Evolutionary conservation across 2,113 vertebrate species (phyloP).

Genomic region (Odontophorus gujanensis): DNA sequence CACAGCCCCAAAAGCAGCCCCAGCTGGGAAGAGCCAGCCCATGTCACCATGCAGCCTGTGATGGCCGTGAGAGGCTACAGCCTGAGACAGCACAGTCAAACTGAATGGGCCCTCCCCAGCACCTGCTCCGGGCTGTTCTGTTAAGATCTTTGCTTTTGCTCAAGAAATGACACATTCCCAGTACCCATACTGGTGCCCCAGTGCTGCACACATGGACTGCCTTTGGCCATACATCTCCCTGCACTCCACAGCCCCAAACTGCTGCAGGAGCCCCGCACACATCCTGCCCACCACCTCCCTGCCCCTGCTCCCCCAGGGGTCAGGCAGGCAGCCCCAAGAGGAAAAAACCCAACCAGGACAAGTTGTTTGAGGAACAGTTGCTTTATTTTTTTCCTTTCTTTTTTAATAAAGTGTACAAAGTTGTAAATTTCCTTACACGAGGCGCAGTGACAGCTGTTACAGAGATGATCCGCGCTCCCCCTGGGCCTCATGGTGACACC

Average conservation of each 20-base stretch:
- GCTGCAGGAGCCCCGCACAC: background rate
- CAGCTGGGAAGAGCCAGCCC: background rate
- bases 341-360: background rate
- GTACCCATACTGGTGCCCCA: fast-evolving
- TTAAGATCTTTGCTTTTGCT: background rate
- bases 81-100: fast-evolving
- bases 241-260: background rate
- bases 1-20: background rate
- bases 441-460: conserved; percentile 56
- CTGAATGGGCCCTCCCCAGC: background rate
- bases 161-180: background rate
- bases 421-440: conserved; percentile 64
- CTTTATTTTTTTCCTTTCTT: background rate
- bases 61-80: background rate
- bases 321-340: background rate
- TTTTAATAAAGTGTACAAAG: conserved; percentile 77
- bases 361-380: conserved; percentile 38
- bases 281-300: background rate
- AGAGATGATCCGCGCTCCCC: conserved; percentile 38
- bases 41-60: fast-evolving
- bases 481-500: background rate
- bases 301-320: background rate
- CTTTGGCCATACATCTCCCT: background rate
- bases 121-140: fast-evolving
- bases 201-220: background rate